Percentiles rank a stretch among this genome's conserved stretches.
phyloP scores from a whole-genome alignment of 2,888 invertebrate species.

The Timema cristinae region DNA sequence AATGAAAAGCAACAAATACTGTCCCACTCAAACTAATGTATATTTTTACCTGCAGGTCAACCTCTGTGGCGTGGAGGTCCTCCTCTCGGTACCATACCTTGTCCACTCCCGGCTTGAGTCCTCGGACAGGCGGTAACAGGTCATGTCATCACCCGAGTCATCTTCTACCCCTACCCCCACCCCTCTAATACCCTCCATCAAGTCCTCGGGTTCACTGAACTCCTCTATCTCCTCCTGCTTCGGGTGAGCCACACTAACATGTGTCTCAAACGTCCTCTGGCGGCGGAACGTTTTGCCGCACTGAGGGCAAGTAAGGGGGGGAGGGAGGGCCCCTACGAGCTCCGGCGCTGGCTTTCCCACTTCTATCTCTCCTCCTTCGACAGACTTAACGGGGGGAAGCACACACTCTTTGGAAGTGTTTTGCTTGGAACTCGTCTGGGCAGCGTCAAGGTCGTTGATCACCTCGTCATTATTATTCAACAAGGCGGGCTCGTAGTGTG shows the following conservation, averaged over 20 bases:
- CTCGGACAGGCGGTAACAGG: slow-evolving; percentile 38
- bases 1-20: no score
- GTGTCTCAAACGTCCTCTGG: slow-evolving; percentile 60
- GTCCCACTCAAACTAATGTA: neutral
- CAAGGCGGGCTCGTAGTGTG: slow-evolving; percentile 65
- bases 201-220: slow-evolving; percentile 81
- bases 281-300: slow-evolving; percentile 58
- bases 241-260: slow-evolving; percentile 56
- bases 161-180: slow-evolving; percentile 59
- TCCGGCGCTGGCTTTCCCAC: slow-evolving; percentile 15
- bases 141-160: slow-evolving; percentile 45
- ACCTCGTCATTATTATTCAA: slow-evolving; percentile 13
- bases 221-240: slow-evolving; percentile 61
- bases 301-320: slow-evolving; percentile 44
- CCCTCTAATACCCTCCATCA: slow-evolving; percentile 79
- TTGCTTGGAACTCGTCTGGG: no score
- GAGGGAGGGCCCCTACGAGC: slow-evolving; percentile 22
- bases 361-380: slow-evolving; percentile 23
- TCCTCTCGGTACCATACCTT: slow-evolving; percentile 44
- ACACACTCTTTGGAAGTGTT: no score
- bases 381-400: no score
- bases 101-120: slow-evolving; percentile 23
- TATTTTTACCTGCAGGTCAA: slow-evolving; percentile 44
- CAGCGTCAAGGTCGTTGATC: no score
- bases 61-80: slow-evolving; percentile 47